Base-by-base conservation (phyloP, 1,140 invertebrate genomes). In the Brachionus manjavacas region DNA sequence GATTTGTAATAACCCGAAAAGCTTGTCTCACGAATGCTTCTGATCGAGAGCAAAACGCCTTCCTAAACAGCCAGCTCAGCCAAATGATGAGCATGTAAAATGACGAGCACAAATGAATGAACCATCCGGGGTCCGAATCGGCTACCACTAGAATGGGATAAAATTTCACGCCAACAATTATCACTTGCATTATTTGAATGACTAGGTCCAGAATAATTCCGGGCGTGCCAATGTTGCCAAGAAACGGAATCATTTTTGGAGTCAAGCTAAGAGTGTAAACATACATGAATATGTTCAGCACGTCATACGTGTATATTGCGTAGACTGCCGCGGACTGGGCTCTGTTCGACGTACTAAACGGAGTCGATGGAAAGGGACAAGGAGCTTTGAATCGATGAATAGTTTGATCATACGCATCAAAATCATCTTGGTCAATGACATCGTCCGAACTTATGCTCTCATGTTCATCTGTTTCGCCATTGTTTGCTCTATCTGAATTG, bases 281-380 rank as follows among this genome's bases (percentile, higher is more conserved):
- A 20, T 60, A 81, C 79, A 81, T 43, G 16, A 81, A 81, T 25
- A 81, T 81, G 28, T 60, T 81, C 12, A 81, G 41, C 12, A 81
- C 64, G 41, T 81, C 79, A 81, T 81, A 81, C 0, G 79, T 81
- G 52, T 81, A 81, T 2, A 81, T 81, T 11, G 60, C 52, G 20
- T 64, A 81, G 14, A 81, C 79, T 23, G 79, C 79, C 4, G 79
- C 79, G 1, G 79, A 64, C 55, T 64, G 64, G 11, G 79, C 35
- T 64, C 79, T 60, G 43, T 81, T 81, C 14, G 79, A 60, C 7
- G 79, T 81, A n/a, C 52, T 81, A 64, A 64, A 81, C 0, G 79
- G 79, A 12, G 49, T 64, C 1, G 79, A 64, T 12, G 79, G 79
- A 81, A 81, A 81, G 14, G 79, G 79, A 81, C 64, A 81, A 14